Conservation (phyloP, 2,113 vertebrate species). For the Daubentonia madagascariensis region DNA sequence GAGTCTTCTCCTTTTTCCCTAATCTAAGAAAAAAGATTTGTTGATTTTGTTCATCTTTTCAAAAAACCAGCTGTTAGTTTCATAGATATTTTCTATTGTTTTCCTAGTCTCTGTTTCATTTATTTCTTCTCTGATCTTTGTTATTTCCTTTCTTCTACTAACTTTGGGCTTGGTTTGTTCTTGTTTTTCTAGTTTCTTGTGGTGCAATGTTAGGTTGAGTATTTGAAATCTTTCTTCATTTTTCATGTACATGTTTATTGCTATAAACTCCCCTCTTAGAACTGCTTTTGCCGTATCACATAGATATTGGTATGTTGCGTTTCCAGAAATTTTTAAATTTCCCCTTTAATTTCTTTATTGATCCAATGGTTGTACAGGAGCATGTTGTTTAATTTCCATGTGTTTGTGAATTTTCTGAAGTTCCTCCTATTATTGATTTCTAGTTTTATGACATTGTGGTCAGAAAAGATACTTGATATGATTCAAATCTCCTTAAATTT, state of each 20-base stretch:
- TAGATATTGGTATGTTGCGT: not conserved
- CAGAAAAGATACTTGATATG: not conserved
- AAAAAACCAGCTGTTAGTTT: not conserved
- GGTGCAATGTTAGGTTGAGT: not conserved
- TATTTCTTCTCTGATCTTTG: not conserved
- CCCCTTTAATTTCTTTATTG: not conserved
- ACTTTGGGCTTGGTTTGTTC: not conserved
- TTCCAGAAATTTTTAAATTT: not conserved
- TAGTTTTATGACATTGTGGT: not conserved
- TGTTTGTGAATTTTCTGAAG: not conserved
- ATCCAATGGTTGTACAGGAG: not conserved
- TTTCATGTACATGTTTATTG: not conserved
- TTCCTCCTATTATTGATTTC: not conserved
- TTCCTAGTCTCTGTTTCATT: not conserved
- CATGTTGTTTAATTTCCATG: not conserved
- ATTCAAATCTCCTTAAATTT: not conserved
- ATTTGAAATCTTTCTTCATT: not conserved
- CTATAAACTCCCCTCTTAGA: not conserved
- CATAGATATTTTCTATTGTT: not conserved
- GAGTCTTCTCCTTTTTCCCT: not conserved
- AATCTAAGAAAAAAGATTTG: not conserved
- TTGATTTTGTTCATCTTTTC: not conserved
- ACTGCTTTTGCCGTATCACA: not conserved
- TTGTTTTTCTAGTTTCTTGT: not conserved
- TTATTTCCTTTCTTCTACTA: not conserved